phyloP scores from a whole-genome alignment of 1,140 invertebrate genomes.

The Lanistes nyassanus region DNA sequence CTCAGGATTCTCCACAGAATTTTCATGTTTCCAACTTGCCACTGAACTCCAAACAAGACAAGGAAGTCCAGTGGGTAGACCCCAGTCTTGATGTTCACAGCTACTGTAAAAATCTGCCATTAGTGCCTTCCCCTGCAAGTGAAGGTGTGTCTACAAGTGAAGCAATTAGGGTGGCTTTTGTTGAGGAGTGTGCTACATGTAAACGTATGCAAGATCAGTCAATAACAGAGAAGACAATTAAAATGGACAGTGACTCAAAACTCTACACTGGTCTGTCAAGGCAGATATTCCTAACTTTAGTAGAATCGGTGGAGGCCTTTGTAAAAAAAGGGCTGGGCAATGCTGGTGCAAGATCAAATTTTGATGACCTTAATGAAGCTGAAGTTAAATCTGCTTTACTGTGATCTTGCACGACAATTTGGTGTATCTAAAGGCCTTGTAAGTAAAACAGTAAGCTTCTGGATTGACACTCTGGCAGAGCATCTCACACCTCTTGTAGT shows the following conservation, averaged over 20 bases:
- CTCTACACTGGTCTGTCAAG: not conserved
- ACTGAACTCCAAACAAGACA: no score
- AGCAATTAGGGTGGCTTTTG: not conserved
- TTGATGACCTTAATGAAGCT: no score
- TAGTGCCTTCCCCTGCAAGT: no score
- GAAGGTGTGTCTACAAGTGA: not conserved
- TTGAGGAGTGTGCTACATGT: no score
- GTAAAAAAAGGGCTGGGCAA: not conserved
- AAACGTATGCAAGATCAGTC: not conserved
- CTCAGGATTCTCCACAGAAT: no score
- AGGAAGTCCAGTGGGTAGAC: conserved; percentile 9
- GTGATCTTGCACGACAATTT: conserved; percentile 1
- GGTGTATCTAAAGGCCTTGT: not conserved
- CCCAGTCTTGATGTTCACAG: not conserved
- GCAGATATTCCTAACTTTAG: no score
- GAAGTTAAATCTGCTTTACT: not conserved
- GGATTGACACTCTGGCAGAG: conserved; percentile 2
- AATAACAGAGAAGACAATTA: not conserved
- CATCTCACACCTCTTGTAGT: conserved; percentile 9
- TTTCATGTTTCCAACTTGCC: no score
- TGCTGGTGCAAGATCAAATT: not conserved
- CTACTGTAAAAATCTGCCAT: conserved; percentile 4
- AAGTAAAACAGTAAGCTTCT: not conserved
- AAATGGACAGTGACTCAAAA: conserved; percentile 5
- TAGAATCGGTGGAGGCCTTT: no score